A percentile compares a stretch with the other conserved stretches of the same genome.
These are phyloP conservation scores for Parapsyche elsis DNA, from an alignment of 1,140 invertebrate genomes.

Conservation along the genomic window DNA sequence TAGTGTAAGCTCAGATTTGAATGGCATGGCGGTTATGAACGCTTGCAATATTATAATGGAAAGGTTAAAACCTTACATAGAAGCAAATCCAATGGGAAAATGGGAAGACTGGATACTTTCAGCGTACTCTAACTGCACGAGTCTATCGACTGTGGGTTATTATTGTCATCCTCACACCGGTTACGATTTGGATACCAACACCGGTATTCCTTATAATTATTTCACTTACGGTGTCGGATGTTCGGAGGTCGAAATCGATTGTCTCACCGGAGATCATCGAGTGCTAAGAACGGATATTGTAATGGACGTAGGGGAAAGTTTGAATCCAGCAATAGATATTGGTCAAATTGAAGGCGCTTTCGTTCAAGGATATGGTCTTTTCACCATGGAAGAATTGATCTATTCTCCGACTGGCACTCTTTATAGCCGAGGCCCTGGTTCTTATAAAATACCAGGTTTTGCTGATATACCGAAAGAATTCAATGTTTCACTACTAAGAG, in stretches of 20 bases:
- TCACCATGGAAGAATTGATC: conserved; percentile 89
- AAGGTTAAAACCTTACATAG: conserved; percentile 81
- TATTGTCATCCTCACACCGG: conserved; percentile 83
- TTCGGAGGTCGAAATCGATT: conserved; percentile 89
- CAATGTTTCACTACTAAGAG: conserved; percentile 93
- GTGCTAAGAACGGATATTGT: conserved; percentile 91
- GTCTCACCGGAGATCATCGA: conserved; percentile 88
- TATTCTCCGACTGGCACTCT: conserved; percentile 85
- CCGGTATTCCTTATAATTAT: conserved; percentile 81
- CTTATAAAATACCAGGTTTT: conserved; percentile 95
- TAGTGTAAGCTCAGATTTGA: conserved; percentile 90
- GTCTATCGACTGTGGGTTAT: conserved; percentile 88
- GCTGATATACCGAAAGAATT: conserved; percentile 91
- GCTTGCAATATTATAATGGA: conserved; percentile 85
- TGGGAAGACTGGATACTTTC: conserved; percentile 88
- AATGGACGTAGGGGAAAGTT: conserved; percentile 91
- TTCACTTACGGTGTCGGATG: conserved; percentile 85
- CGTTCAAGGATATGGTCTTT: conserved; percentile 92
- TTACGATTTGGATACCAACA: conserved; percentile 79
- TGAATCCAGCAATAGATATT: conserved; percentile 96
- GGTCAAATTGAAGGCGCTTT: conserved; percentile 96
- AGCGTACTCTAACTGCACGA: conserved; percentile 85
- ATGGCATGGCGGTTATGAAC: conserved; percentile 93
- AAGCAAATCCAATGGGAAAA: conserved; percentile 78
- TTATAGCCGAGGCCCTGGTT: conserved; percentile 88